Conservation (phyloP, 2,113 vertebrate species). For the Phalacrocorax pelagicus region DNA sequence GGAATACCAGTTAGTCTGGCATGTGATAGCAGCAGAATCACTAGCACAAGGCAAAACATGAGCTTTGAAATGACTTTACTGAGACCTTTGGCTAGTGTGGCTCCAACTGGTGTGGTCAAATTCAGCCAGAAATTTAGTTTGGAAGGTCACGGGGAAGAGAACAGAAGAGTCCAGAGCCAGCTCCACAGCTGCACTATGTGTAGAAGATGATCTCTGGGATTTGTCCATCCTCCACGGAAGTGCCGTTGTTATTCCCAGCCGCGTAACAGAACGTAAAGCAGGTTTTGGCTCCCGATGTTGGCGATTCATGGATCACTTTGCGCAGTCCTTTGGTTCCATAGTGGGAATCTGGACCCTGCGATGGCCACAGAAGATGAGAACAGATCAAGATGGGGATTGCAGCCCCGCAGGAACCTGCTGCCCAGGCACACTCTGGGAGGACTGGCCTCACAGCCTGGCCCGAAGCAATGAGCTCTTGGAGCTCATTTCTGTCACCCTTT, state of each 20-base stretch:
- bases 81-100: conserved; percentile 56
- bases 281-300: conserved; percentile 82
- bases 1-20: neutral
- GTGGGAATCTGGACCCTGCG: conserved; percentile 92
- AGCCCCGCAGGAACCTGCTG: neutral
- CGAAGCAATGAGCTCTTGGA: fast-evolving
- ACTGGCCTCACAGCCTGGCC: neutral
- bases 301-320: too few relatives aligned
- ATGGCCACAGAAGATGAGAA: neutral
- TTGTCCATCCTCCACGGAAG: conserved; percentile 96
- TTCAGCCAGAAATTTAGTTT: conserved; percentile 27
- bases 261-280: conserved; percentile 98
- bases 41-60: conserved; percentile 58
- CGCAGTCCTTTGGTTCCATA: conserved; percentile 91
- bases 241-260: conserved; percentile 97
- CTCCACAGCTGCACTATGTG: conserved; percentile 79
- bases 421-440: neutral
- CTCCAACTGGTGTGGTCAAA: conserved; percentile 26
- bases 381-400: fast-evolving
- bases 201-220: conserved; percentile 99
- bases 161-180: neutral
- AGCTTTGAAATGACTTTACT: conserved; percentile 61
- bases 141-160: neutral
- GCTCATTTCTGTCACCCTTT: neutral
- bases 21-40: conserved; percentile 47